Conservation (phyloP, 2,797 vertebrate genomes). For the Falco berigora region DNA sequence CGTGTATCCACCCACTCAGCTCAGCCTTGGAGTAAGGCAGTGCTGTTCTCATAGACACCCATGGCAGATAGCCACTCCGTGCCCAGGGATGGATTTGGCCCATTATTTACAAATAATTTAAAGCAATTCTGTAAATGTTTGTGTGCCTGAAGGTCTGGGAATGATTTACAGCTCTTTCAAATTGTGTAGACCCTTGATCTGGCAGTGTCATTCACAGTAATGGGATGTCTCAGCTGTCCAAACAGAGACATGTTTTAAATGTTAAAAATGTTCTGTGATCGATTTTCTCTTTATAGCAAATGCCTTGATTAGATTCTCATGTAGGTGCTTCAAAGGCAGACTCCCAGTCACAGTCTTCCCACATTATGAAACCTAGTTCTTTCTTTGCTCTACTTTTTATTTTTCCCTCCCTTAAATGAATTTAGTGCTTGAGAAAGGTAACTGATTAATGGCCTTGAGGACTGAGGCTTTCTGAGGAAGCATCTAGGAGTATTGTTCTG, state of each 20-base stretch:
- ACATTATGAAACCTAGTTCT: conserved; percentile 1
- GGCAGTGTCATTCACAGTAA: conserved; percentile 35
- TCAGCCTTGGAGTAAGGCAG: neutral
- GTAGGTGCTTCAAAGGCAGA: conserved; percentile 34
- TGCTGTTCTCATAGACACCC: neutral
- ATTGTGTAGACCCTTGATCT: conserved; percentile 47
- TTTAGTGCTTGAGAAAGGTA: conserved; percentile 16
- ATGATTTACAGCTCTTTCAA: conserved; percentile 59
- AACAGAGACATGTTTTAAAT: conserved; percentile 61
- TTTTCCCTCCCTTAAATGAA: conserved; percentile 22
- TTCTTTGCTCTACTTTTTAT: conserved; percentile 12
- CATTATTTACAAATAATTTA: conserved; percentile 47
- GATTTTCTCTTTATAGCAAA: conserved; percentile 62
- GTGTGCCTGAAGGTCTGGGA: conserved; percentile 24
- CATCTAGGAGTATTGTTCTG: neutral
- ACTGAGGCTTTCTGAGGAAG: neutral
- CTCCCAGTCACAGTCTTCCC: neutral
- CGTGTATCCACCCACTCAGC: fast-evolving
- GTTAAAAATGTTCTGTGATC: conserved; percentile 59
- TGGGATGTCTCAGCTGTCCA: conserved; percentile 62
- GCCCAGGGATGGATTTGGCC: neutral
- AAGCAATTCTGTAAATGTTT: conserved; percentile 46
- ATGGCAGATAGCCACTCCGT: neutral
- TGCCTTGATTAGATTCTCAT: conserved; percentile 60
- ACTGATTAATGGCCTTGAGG: conserved; percentile 13